Base-by-base conservation (phyloP, 2,888 invertebrate genomes). In the Parapristionchus giblindavisi region DNA sequence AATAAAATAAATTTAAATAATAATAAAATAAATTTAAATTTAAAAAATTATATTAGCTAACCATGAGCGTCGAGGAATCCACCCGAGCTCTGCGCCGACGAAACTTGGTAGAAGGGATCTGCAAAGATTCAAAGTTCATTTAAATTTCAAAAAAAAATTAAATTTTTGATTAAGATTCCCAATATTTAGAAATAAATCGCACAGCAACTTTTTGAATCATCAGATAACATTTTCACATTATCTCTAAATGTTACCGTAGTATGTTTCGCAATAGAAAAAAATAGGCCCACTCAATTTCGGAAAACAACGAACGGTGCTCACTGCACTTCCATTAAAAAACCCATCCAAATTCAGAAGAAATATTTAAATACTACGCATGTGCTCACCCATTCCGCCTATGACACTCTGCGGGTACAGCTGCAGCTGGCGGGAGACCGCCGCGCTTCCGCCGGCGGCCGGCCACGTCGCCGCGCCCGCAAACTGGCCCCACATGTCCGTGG, bases 51-150 rank as follows among this genome's bases (percentile, higher is more conserved):
- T 29, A 2, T 32, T 8, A n/a, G 8, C 52, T 8, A 11, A 68
- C 68, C 68, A 27, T 36, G 51, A 32, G 34, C 32, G 52, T 52
- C 68, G 51, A 68, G 52, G 51, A 66, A 66, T 51, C 24, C n/a
- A 14, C 48, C 48, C 21, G 48, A 48, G 40, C n/a, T 27, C 34
- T 21, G 51, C 52, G 68, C 68, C 5, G 51, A 21, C 52, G 48
- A 48, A 11, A 52, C 27, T 29, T 38, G 63, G 68, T 68, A 51
- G 68, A 68, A 68, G 51, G 68, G 68, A 34, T 68, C 68, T 68
- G 68, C 32, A 68, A 68, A 29, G 24, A 36, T 48, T 66, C 27
- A 6, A 32, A 17, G 8, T 66, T n/a, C 24, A 48, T 14, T 21
- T 48, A 11, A 14, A 14, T 48, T 48, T 14, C 48, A 17, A 48